Evolutionary conservation across 1,140 invertebrate species (phyloP).

Genomic region (Drosophila virilis): DNA sequence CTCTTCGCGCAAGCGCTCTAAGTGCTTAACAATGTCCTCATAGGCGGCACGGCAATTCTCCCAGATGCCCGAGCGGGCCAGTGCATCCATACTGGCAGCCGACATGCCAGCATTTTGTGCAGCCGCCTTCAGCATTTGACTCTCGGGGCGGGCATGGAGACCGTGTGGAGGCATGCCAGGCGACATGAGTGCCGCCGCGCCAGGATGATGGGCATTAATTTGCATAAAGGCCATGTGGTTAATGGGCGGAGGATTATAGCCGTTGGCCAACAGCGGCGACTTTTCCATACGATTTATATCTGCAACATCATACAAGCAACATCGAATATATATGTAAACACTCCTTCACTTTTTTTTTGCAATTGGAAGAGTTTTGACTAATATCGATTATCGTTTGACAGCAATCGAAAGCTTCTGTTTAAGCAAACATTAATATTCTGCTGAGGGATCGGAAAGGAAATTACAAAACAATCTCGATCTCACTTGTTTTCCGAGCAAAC

Average conservation of each 20-base stretch:
- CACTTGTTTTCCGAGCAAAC: too few relatives aligned
- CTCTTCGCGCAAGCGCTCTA: constrained; percentile 95
- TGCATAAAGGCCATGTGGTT: constrained; percentile 96
- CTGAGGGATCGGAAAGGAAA: too few relatives aligned
- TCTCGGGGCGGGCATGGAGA: constrained; percentile 88
- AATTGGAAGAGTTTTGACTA: background rate
- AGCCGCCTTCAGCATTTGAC: constrained; percentile 91
- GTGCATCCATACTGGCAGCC: constrained; percentile 92
- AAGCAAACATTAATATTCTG: too few relatives aligned
- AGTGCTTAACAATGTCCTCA: constrained; percentile 96
- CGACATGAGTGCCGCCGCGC: constrained; percentile 91
- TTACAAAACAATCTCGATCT: too few relatives aligned
- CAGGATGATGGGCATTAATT: constrained; percentile 88
- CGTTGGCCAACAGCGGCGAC: constrained; percentile 95
- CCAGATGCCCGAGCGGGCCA: constrained; percentile 95
- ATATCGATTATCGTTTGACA: too few relatives aligned
- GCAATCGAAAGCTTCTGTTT: too few relatives aligned
- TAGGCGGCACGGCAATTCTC: constrained; percentile 96
- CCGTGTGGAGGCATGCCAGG: constrained; percentile 94
- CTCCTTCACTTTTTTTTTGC: background rate
- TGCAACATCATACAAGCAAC: constrained; percentile 72
- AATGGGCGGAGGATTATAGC: constrained; percentile 96
- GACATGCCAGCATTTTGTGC: constrained; percentile 86
- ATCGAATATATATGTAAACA: constrained; percentile 59
- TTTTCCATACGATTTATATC: constrained; percentile 95